A percentile compares a stretch with the other conserved stretches of the same genome.
phyloP scores from a whole-genome alignment of 2,797 vertebrate genomes.

The Sebastes kiyomatsui region DNA sequence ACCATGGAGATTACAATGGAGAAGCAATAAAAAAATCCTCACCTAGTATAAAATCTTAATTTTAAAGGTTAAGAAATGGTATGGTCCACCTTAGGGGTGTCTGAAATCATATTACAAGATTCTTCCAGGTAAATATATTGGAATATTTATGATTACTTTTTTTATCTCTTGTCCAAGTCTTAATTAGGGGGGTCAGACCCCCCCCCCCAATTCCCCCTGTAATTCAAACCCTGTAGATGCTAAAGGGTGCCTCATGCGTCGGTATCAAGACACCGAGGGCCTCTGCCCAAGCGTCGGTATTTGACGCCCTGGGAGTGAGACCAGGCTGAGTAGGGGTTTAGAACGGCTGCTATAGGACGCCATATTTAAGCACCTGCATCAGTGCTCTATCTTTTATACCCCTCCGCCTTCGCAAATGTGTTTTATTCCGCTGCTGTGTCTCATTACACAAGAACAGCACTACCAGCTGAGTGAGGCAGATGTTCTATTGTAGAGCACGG shows the following conservation, averaged over 20 bases:
- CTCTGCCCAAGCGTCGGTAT: neutral
- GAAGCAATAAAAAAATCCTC: too few relatives aligned
- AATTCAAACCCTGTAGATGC: neutral
- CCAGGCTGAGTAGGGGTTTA: neutral
- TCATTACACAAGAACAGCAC: constrained; percentile 74
- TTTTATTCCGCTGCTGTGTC: constrained; percentile 68
- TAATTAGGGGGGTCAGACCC: too few relatives aligned
- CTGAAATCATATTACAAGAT: too few relatives aligned
- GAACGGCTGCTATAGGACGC: constrained; percentile 17
- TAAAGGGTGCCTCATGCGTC: neutral
- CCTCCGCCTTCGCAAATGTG: constrained; percentile 51
- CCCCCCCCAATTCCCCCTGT: too few relatives aligned
- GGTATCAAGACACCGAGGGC: neutral
- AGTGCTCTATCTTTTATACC: constrained; percentile 27
- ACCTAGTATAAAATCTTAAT: too few relatives aligned
- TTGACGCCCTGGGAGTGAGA: neutral
- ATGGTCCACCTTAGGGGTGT: too few relatives aligned
- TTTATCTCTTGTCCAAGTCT: too few relatives aligned
- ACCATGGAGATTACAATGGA: too few relatives aligned
- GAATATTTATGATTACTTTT: too few relatives aligned
- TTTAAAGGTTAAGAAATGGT: too few relatives aligned
- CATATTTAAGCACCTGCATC: constrained; percentile 53
- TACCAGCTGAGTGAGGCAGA: constrained; percentile 76
- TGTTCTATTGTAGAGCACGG: constrained; percentile 73
- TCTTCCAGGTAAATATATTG: too few relatives aligned